These are phyloP conservation scores for Hypotaenidia philippensis DNA, from an alignment of 2,797 vertebrate genomes.

Conservation along the genomic window DNA sequence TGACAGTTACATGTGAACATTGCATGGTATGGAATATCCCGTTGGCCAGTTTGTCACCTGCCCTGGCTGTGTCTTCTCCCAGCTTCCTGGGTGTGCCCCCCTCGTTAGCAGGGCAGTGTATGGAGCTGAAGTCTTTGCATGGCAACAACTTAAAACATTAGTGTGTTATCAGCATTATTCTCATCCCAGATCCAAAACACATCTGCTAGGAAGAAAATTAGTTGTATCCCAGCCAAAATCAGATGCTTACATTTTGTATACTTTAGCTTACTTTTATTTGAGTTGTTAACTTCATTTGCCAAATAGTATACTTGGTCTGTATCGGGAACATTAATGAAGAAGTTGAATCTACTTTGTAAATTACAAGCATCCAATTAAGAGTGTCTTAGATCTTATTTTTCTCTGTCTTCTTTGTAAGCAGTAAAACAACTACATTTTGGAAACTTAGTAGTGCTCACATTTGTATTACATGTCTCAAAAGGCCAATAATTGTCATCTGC, in stretches of 20 bases:
- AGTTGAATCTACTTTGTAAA: not conserved
- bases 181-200: too few relatives aligned
- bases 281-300: not conserved
- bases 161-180: too few relatives aligned
- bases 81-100: too few relatives aligned
- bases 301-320: not conserved
- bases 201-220: too few relatives aligned
- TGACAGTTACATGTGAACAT: too few relatives aligned
- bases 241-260: not conserved
- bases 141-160: too few relatives aligned
- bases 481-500: not conserved
- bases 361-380: not conserved
- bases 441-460: not conserved
- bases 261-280: slow-evolving; percentile 26
- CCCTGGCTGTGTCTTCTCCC: too few relatives aligned
- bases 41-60: too few relatives aligned
- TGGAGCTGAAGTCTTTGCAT: too few relatives aligned
- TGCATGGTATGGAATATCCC: too few relatives aligned
- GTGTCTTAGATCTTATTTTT: not conserved
- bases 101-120: too few relatives aligned
- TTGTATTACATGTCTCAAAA: not conserved
- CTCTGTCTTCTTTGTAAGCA: not conserved
- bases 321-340: not conserved
- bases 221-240: too few relatives aligned
- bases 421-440: not conserved